Base-by-base conservation (phyloP, 2,113 vertebrate genomes). In the Daphoenositta chrysoptera region DNA sequence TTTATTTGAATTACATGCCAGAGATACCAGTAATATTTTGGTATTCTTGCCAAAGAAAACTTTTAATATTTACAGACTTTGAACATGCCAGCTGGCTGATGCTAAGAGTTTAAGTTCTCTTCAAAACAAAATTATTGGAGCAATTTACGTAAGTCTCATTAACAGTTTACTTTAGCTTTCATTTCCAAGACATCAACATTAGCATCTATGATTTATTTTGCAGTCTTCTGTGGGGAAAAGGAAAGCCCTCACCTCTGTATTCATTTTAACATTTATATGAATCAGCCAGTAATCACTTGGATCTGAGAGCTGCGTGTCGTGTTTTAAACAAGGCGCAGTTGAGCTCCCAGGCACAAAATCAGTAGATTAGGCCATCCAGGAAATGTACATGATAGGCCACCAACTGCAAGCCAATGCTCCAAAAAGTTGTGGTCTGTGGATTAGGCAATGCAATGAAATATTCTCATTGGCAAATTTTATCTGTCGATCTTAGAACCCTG, bases 131-230 rank as follows among this genome's bases (percentile, higher is more conserved):
- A 92, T 93, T 92, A 93, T 75, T 72, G n/a, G 64, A 87, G 54
- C 80, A 54, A 82, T 95, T 96, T 93, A 90, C 26, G 6, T 88
- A 95, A 96, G 51, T 63, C 40, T 93, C 88, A 83, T 33, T 93
- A 86, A 85, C 84, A 85, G 87, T 94, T 97, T 96, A 96, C 86
- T 96, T 89, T 90, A 94, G 82, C 35, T 93, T 95, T 91, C 61
- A 64, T 93, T 95, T 97, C 92, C 75, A 81, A 88, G 76, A 84
- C 65, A 83, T 88, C 85, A 95, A 50, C 85, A 86, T 94, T 81
- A 94, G 39, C 51, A 94, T 87, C 71, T 87, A 63, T 79, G 76
- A 91, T 95, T 95, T 95, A 86, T 89, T 94, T 88, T 77, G 31
- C 39, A 84, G 45, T 51, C 60, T 89, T 82, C 57, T 78, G 51